phyloP scores from a whole-genome alignment of 1,140 invertebrate species.

The Psix sp. region DNA sequence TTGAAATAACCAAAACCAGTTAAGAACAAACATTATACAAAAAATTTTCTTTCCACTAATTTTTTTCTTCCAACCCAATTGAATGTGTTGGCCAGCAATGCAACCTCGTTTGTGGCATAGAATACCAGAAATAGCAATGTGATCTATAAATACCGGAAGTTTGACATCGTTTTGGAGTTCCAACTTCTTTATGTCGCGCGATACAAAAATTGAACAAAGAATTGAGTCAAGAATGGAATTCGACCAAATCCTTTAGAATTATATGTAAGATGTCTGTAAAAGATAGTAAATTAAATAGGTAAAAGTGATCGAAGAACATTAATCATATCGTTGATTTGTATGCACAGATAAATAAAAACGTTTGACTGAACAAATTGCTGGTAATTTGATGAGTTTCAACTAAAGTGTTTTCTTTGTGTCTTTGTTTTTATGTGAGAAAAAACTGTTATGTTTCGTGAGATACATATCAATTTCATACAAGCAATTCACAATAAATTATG shows the following conservation, averaged over 20 bases:
- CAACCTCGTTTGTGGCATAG: slow-evolving; percentile 50
- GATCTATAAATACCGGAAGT: slow-evolving; percentile 65
- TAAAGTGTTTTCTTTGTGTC: background rate
- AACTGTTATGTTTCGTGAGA: background rate
- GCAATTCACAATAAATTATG: slow-evolving; percentile 11
- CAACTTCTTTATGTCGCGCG: slow-evolving; percentile 17
- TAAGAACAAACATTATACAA: too few relatives aligned
- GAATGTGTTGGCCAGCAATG: slow-evolving; percentile 31
- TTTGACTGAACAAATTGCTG: background rate
- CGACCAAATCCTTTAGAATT: slow-evolving; percentile 23
- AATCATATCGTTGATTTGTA: background rate
- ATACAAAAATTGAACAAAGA: slow-evolving; percentile 13
- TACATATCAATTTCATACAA: slow-evolving; percentile 11
- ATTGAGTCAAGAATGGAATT: slow-evolving; percentile 10
- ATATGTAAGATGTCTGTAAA: background rate
- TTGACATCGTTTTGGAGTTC: slow-evolving; percentile 45
- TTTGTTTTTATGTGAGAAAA: slow-evolving; percentile 1
- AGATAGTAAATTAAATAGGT: too few relatives aligned
- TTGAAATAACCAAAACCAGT: too few relatives aligned
- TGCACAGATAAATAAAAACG: slow-evolving; percentile 5
- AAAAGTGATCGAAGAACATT: too few relatives aligned
- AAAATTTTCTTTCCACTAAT: background rate
- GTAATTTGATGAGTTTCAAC: slow-evolving; percentile 3
- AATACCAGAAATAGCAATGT: slow-evolving; percentile 58
- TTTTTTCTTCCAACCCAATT: slow-evolving; percentile 1